These are phyloP conservation scores for Parnassius smintheus DNA, from an alignment of 2,888 invertebrate species.

Conservation along the genomic window DNA sequence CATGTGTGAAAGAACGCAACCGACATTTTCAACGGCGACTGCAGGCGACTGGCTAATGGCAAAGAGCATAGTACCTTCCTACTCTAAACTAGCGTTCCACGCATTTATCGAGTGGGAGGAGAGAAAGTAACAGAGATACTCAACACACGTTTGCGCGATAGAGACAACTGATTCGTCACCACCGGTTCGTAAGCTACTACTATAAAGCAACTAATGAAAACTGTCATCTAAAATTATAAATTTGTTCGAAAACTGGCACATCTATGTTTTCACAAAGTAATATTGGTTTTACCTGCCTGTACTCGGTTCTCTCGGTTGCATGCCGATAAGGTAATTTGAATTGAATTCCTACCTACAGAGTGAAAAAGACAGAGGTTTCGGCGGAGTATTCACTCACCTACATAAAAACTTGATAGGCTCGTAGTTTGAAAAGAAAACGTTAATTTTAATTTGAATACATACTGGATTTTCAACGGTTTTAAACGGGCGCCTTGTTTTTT, in stretches of 20 bases:
- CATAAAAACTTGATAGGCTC: constrained; percentile 43
- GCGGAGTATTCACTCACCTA: constrained; percentile 51
- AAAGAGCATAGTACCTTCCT: constrained; percentile 51
- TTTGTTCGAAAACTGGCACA: constrained; percentile 42
- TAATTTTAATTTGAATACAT: constrained; percentile 60
- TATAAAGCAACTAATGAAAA: constrained; percentile 68
- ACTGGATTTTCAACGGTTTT: constrained; percentile 35
- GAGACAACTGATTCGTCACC: constrained; percentile 57
- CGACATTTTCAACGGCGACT: constrained; percentile 69
- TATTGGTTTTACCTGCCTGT: constrained; percentile 72
- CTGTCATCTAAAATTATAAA: constrained; percentile 52
- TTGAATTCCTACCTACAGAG: constrained; percentile 70
- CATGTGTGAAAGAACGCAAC: constrained; percentile 51
- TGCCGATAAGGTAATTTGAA: constrained; percentile 77
- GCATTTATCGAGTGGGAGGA: constrained; percentile 67
- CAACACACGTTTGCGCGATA: constrained; percentile 41
- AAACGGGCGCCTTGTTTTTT: constrained; percentile 19
- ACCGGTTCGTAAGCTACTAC: constrained; percentile 47
- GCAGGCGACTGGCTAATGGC: constrained; percentile 62
- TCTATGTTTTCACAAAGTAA: constrained; percentile 56
- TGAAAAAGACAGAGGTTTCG: constrained; percentile 72
- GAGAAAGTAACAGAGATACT: constrained; percentile 56
- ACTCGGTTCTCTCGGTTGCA: constrained; percentile 44
- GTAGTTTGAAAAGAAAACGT: constrained; percentile 57
- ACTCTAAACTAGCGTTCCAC: constrained; percentile 48